Evolutionary conservation across 1,140 invertebrate genomes (phyloP).

Genomic region (Pararge aegeria): DNA sequence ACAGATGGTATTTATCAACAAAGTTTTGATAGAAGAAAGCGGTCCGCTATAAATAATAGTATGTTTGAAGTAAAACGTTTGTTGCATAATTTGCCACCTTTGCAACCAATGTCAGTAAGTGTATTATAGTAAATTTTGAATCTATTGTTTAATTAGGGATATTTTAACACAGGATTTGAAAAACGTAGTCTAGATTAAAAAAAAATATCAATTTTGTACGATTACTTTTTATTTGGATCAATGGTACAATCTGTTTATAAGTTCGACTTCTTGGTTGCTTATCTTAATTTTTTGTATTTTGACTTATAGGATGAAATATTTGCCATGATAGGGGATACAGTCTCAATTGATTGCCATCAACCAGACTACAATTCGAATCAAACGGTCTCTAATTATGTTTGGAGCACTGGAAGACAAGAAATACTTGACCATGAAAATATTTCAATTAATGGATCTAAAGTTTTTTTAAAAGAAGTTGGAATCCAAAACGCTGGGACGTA

Average conservation of each 20-base stretch:
- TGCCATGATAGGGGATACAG: conserved; percentile 33
- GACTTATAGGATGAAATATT: conserved; percentile 44
- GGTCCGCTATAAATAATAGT: conserved; percentile 13
- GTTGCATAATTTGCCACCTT: conserved; percentile 34
- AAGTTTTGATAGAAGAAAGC: conserved; percentile 30
- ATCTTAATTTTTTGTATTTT: background rate
- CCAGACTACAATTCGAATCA: background rate
- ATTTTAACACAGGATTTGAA: no score
- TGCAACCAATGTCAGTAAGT: conserved; percentile 30
- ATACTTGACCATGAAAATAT: conserved; percentile 37
- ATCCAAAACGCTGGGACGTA: conserved; percentile 38
- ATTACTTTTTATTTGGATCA: background rate
- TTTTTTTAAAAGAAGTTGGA: conserved; percentile 30
- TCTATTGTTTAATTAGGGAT: no score
- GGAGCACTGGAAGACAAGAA: conserved; percentile 32
- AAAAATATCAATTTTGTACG: no score
- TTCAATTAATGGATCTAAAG: conserved; percentile 21
- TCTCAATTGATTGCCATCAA: conserved; percentile 32
- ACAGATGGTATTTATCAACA: conserved; percentile 39
- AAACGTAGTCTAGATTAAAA: no score
- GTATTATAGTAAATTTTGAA: conserved; percentile 3
- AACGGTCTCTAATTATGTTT: conserved; percentile 17
- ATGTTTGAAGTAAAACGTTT: conserved; percentile 13
- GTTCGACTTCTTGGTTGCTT: background rate
- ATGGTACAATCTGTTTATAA: no score